Evolutionary conservation across 2,888 invertebrate species (phyloP), one percentile per base, ranked within the genome.

Genomic region (Xylophagus ater): DNA sequence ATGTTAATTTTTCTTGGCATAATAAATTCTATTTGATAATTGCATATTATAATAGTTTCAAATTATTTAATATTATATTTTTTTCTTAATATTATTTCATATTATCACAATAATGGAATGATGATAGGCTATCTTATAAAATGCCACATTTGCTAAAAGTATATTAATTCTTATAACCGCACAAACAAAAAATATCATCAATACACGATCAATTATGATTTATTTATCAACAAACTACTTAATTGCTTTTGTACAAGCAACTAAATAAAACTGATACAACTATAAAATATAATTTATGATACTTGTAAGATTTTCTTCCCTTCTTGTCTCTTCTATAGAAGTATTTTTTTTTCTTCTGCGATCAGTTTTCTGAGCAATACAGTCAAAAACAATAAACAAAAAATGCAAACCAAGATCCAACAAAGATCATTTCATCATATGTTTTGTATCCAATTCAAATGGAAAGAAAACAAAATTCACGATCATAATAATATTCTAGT

Each of bases 141-240:
- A n/a, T n/a, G n/a, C n/a, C n/a, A n/a, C n/a, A n/a, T n/a, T n/a
- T n/a, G n/a, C n/a, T n/a, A n/a, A n/a, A n/a, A n/a, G n/a, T n/a
- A n/a, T n/a, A n/a, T n/a, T n/a, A n/a, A n/a, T n/a, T n/a, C n/a
- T n/a, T n/a, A n/a, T n/a, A n/a, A n/a, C n/a, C n/a, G n/a, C n/a
- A n/a, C n/a, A n/a, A n/a, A n/a, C n/a, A n/a, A n/a, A n/a, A n/a
- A n/a, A n/a, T n/a, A n/a, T n/a, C n/a, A n/a, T n/a, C n/a, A n/a
- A 39, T 36, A 32, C 39, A 35, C 34, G 42, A 42, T 42, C 39
- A 42, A 24, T 35, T 42, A 39, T 42, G 42, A 42, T 42, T 42
- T 42, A 43, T 43, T 24, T 19, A 43, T 43, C 37, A 29, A 36
- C 39, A 40, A 40, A 36, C 43, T 39, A 40, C 33, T 36, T 40